A percentile compares a stretch with the other conserved stretches of the same genome.
phyloP scores from a whole-genome alignment of 2,113 vertebrate species.

The Pyrgilauda ruficollis region DNA sequence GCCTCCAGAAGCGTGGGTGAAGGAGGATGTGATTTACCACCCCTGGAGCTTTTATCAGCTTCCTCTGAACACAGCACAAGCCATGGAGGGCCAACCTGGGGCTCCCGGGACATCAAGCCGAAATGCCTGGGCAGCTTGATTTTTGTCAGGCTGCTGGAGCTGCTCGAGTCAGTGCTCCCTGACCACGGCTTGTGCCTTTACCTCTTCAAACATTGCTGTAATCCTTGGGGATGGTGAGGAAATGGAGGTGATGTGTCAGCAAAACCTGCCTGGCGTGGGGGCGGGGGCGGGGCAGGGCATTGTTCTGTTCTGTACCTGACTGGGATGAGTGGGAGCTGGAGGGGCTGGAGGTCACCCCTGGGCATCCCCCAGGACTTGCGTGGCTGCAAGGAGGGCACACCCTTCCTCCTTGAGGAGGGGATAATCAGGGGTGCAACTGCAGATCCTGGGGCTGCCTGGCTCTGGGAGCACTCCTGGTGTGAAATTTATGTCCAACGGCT shows the following conservation, averaged over 20 bases:
- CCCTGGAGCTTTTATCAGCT: not conserved
- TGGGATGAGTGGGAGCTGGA: not conserved
- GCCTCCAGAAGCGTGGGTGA: not conserved
- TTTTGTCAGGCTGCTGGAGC: not conserved
- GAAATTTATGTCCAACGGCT: not conserved
- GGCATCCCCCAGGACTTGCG: not conserved
- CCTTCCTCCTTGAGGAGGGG: not conserved
- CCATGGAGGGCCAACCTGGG: not conserved
- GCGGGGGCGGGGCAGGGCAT: not conserved
- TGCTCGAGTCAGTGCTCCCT: not conserved
- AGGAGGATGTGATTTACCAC: constrained; percentile 10
- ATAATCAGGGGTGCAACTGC: not conserved
- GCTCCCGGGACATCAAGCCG: not conserved
- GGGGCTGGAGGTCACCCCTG: not conserved
- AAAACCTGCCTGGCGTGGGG: not conserved
- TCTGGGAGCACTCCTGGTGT: not conserved
- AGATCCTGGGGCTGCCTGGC: not conserved
- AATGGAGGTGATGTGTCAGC: not conserved
- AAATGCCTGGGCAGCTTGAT: not conserved
- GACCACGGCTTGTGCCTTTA: not conserved
- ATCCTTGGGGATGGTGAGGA: not conserved
- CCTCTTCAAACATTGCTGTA: not conserved
- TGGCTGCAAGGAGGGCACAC: not conserved
- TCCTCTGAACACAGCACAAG: not conserved
- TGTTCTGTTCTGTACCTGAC: not conserved